Evolutionary conservation across 1,140 invertebrate species (phyloP).

Genomic region (Temnothorax longispinosus): DNA sequence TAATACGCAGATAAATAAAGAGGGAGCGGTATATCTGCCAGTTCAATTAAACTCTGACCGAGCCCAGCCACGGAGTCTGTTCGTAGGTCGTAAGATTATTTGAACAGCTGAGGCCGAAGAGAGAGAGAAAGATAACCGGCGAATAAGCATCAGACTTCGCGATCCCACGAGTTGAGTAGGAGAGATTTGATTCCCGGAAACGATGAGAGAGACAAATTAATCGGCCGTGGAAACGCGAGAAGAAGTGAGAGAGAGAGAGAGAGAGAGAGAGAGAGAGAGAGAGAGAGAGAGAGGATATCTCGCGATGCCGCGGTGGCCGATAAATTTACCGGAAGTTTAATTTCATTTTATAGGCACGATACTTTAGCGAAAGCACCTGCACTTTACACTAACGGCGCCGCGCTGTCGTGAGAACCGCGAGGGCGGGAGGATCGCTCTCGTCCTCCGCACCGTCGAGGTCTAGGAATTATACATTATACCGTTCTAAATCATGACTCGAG

Average conservation of each 20-base stretch:
- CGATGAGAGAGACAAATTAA: conserved; percentile 55
- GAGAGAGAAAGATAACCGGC: conserved; percentile 18
- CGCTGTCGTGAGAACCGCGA: conserved; percentile 53
- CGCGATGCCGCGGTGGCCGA: conserved; percentile 65
- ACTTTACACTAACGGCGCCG: conserved; percentile 75
- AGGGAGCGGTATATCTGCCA: not conserved
- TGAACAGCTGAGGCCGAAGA: conserved; percentile 43
- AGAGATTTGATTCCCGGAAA: conserved; percentile 54
- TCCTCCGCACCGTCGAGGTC: conserved; percentile 24
- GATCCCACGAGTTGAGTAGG: not conserved
- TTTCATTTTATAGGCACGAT: conserved; percentile 82
- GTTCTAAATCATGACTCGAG: conserved; percentile 70
- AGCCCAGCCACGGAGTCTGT: not conserved
- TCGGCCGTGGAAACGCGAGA: conserved; percentile 16
- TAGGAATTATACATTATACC: conserved; percentile 76
- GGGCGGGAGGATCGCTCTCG: not conserved
- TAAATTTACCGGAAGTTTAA: conserved; percentile 81
- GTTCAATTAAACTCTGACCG: conserved; percentile 55
- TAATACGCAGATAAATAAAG: conserved; percentile 35
- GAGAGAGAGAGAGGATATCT: conserved; percentile 3
- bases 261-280: not conserved
- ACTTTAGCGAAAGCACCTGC: conserved; percentile 77
- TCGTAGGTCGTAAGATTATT: conserved; percentile 49
- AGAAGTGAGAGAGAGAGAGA: not conserved
- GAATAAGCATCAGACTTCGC: conserved; percentile 48